Base-by-base conservation (phyloP, 2,113 vertebrate species). In the Kryptolebias marmoratus region DNA sequence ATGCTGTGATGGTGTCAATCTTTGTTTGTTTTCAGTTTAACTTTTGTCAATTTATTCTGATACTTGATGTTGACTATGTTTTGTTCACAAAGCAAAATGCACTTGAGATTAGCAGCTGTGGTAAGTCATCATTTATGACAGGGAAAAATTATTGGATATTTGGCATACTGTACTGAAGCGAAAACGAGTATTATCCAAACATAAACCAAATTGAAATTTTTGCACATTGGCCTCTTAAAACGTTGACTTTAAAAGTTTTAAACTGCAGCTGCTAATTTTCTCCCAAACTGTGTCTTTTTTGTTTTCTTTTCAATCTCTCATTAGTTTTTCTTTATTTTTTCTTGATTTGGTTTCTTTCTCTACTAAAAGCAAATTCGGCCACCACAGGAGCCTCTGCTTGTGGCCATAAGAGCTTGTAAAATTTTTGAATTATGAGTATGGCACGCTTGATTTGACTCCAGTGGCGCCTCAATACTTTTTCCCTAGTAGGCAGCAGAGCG, bases 221-320 rank as follows among this genome's bases (percentile, higher is more conserved):
- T 58, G 8, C 60, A 68, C 62, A 85, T 81, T 84, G 81, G 82
- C 82, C 67, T 61, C 49, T 4, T 36, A 66, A 47, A 28, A 18
- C 36, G 42, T 65, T 71, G 30, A 14, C 44, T 65, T 62, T 61
- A 11, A 77, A 64, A 11, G 49, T 81, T 81, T 88, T 82, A 15
- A 88, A 91, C 92, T 87, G 87, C 91, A 94, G 92, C 93, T 94
- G 90, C 92, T 95, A 94, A 94, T 90, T 93, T 93, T 83, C 90
- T 84, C 79, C 85, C 83, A 86, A 91, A 92, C 86, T 90, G 86
- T 92, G 88, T 91, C 77, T 73, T 73, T 77, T 66, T 87, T 87
- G 77, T 83, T 88, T 87, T 89, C 32, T 88, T 89, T 90, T 90
- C 80, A 84, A 86, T 88, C 87, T 92, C 81, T 91, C 88, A 92